Conservation (phyloP, 2,797 vertebrate species). For the Halcyon badia region DNA sequence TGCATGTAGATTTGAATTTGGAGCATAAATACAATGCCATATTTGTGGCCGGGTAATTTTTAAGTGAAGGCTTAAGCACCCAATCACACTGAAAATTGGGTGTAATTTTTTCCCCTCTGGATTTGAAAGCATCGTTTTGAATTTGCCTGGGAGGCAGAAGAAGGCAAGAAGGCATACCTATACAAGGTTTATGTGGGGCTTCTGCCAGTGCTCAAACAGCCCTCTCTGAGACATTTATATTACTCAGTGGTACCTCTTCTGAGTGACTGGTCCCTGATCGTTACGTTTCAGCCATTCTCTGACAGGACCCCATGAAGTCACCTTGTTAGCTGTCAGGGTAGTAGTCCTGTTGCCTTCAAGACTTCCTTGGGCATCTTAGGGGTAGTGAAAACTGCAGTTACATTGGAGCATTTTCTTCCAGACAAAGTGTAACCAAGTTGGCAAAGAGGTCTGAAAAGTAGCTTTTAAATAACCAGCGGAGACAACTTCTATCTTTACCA, state of each 20-base stretch:
- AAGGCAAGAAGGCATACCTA: background rate
- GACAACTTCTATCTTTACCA: background rate
- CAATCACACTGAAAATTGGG: accelerated
- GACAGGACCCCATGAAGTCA: background rate
- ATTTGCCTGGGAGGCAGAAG: background rate
- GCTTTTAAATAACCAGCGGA: background rate
- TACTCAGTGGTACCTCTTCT: background rate
- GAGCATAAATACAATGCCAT: background rate
- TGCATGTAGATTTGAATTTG: background rate
- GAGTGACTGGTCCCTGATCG: background rate
- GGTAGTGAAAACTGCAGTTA: background rate
- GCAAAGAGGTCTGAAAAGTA: background rate
- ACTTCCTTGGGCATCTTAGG: background rate
- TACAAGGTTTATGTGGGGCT: background rate
- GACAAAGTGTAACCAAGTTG: background rate
- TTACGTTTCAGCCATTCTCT: background rate
- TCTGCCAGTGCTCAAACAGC: background rate
- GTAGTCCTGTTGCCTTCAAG: background rate
- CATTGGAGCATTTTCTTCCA: background rate
- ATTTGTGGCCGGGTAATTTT: background rate
- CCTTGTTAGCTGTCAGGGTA: background rate
- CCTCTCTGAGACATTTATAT: background rate
- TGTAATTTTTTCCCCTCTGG: background rate
- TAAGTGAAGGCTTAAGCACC: background rate
- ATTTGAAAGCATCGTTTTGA: background rate